Percentiles rank a stretch among this genome's conserved stretches.
phyloP scores from a whole-genome alignment of 2,797 vertebrate species.

The Dicrostonyx torquatus region DNA sequence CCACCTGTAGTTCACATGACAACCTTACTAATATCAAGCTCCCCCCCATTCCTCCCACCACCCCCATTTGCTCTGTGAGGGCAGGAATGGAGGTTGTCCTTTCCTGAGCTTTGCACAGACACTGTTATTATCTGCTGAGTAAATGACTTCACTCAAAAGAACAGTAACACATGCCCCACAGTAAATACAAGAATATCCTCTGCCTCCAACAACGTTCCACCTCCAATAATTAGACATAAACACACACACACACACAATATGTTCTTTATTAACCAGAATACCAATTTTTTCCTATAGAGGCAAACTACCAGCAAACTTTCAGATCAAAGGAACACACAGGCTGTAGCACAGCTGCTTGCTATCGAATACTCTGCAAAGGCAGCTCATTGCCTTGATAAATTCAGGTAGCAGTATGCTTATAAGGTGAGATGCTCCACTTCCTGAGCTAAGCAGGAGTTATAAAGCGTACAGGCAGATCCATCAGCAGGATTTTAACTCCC shows the following conservation, averaged over 20 bases:
- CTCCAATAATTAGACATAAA: constrained; percentile 3
- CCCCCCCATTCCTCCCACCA: neutral
- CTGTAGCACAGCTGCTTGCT: neutral
- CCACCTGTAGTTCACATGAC: neutral
- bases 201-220: constrained; percentile 19
- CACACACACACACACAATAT: neutral
- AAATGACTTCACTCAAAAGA: constrained; percentile 11
- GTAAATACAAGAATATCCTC: neutral
- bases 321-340: neutral
- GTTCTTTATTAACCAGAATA: constrained; percentile 40
- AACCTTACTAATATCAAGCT: neutral
- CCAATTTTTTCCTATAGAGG: constrained; percentile 8
- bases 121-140: constrained; percentile 3
- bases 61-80: neutral
- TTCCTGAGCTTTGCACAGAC: constrained; percentile 12
- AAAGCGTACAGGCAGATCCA: neutral
- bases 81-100: neutral
- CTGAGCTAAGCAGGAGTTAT: constrained; percentile 16
- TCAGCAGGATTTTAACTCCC: constrained; percentile 25
- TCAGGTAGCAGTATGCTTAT: neutral
- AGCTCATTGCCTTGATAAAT: neutral
- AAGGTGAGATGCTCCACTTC: constrained; percentile 27
- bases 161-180: neutral
- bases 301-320: constrained; percentile 11
- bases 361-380: neutral